phyloP scores from a whole-genome alignment of 2,113 vertebrate genomes.

The Gambusia holbrooki region DNA sequence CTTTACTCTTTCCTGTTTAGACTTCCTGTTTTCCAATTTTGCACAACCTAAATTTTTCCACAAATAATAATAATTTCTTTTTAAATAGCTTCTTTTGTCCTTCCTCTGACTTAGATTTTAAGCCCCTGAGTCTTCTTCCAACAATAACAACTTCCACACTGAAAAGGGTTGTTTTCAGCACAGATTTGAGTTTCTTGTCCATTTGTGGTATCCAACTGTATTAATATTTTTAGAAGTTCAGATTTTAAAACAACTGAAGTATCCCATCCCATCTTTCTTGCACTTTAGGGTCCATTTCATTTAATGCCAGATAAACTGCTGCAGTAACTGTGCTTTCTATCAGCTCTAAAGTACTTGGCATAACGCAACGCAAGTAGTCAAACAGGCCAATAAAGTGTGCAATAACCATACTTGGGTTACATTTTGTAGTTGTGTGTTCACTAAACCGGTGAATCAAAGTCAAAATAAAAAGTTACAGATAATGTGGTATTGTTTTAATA shows the following conservation, averaged over 20 bases:
- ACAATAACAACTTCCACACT: too few relatives aligned
- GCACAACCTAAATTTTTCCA: neutral
- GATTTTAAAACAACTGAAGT: too few relatives aligned
- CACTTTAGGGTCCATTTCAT: neutral
- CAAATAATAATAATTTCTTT: neutral
- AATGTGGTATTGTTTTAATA: too few relatives aligned
- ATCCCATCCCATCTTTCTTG: too few relatives aligned
- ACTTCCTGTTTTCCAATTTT: neutral
- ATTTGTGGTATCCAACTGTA: too few relatives aligned
- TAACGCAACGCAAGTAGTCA: neutral
- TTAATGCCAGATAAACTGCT: neutral
- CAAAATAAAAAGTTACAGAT: neutral
- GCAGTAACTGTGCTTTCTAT: neutral
- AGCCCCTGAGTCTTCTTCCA: neutral
- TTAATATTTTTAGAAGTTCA: too few relatives aligned
- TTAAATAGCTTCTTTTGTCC: neutral
- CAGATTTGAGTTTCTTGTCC: too few relatives aligned
- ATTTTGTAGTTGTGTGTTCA: neutral
- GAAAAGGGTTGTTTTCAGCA: too few relatives aligned
- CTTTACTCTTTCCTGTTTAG: neutral
- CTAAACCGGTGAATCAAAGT: neutral
- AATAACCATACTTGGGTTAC: neutral
- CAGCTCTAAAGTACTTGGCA: neutral
- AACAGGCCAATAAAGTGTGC: neutral
- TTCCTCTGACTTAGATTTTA: neutral